These are phyloP conservation scores for Prietella phreatophila DNA, from an alignment of 2,113 vertebrate species.

Conservation along the genomic window DNA sequence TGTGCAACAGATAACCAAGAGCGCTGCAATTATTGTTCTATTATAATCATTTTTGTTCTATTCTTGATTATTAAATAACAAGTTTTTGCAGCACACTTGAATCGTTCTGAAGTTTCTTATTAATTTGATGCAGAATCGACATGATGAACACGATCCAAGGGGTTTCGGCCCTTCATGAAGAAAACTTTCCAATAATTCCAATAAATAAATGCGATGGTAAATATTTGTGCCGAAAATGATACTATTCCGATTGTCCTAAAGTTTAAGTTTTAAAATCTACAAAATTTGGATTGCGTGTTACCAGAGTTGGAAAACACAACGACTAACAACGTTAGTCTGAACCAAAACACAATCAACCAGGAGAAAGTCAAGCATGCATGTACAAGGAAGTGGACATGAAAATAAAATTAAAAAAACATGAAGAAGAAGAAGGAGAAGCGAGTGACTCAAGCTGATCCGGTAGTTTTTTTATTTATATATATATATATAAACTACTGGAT, in stretches of 20 bases:
- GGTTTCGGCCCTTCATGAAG: neutral
- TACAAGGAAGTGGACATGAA: neutral
- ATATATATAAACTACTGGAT: too few relatives aligned
- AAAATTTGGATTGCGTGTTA: neutral
- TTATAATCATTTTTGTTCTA: neutral
- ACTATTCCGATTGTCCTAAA: neutral
- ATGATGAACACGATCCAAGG: neutral
- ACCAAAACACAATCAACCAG: neutral
- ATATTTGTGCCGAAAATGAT: neutral
- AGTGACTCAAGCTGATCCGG: slow-evolving; percentile 11
- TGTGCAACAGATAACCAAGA: neutral
- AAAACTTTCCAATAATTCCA: neutral
- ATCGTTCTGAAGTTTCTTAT: neutral
- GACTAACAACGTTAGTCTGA: neutral
- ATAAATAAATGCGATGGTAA: neutral
- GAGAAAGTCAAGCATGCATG: neutral
- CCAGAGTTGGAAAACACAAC: neutral
- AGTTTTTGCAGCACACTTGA: neutral
- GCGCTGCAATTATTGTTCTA: neutral
- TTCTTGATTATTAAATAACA: neutral
- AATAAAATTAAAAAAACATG: neutral
- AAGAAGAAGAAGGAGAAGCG: neutral
- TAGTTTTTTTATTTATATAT: too few relatives aligned
- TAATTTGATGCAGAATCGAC: neutral
- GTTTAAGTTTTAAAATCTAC: neutral